These are phyloP conservation scores for Ceratosolen fusciceps DNA, from an alignment of 1,140 invertebrate genomes.

Conservation along the genomic window DNA sequence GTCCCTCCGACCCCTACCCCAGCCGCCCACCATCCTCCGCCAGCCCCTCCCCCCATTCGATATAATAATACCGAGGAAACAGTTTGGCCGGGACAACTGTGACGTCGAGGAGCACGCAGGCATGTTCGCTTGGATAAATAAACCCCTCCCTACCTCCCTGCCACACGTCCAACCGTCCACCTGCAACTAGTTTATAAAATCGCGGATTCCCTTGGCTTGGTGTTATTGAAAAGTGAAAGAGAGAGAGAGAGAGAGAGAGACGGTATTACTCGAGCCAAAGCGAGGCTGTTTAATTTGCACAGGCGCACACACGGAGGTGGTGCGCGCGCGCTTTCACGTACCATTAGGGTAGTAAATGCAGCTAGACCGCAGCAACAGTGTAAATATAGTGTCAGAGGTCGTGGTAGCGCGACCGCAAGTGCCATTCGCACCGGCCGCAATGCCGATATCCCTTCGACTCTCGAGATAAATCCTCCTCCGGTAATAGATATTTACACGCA, in stretches of 20 bases:
- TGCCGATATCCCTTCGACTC: slow-evolving; percentile 9
- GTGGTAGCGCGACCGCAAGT: slow-evolving; percentile 25
- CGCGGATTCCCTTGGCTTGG: neutral
- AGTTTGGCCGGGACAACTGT: no score
- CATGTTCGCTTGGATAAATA: no score
- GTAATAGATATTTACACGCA: slow-evolving; percentile 25
- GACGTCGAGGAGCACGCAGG: neutral
- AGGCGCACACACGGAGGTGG: no score
- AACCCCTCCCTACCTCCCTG: no score
- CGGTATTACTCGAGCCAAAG: neutral
- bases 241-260: no score
- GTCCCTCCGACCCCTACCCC: no score
- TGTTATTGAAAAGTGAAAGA: slow-evolving; percentile 5
- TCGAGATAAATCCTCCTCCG: slow-evolving; percentile 18
- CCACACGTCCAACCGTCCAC: no score
- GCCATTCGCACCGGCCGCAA: slow-evolving; percentile 2
- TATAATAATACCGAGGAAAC: no score
- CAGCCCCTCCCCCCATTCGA: no score
- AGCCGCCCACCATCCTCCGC: no score
- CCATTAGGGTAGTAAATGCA: slow-evolving; percentile 20
- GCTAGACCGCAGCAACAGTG: slow-evolving; percentile 19
- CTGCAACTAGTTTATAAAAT: neutral
- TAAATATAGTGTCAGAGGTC: slow-evolving; percentile 39
- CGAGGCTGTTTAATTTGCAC: slow-evolving; percentile 32
- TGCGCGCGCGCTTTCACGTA: neutral